Base-by-base conservation (phyloP, 2,113 vertebrate species). In the Microtus ochrogaster region DNA sequence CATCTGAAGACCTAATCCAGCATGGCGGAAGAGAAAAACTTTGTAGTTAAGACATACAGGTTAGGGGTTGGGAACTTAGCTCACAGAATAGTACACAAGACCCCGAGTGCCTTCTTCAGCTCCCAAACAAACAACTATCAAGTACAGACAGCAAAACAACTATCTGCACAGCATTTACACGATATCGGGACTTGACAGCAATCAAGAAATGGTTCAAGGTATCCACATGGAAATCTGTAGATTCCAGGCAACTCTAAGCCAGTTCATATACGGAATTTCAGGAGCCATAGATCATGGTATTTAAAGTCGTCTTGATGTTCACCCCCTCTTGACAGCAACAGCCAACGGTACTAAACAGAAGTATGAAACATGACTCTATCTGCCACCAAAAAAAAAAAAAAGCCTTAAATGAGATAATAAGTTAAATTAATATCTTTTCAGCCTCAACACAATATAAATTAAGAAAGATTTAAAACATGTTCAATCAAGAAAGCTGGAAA, bases 401-500 rank as follows among this genome's bases (percentile, higher is more conserved):
- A 12, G 91, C 41, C 4, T 85, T 77, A 82, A 94, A 81, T 86
- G 70, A 96, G 63, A 89, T 61, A 2, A 83, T 73, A 88, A 90
- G 73, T 89, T 74, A 30, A 6, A 49, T 81, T 91, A 63, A 83
- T 70, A 95, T 76, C 47, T 94, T 97, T 93, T 91, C 4, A 94
- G 73, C 33, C 76, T 87, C 19, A 82, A 94, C 24, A 44, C 16
- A 55, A 55, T 49, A 74, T 81, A 52, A 93, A 90, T 63, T 89
- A 61, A 58, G 79, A 82, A 79, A n/a, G 36, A 82, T 58, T n/a
- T 65, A 92, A 79, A 91, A 84, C 88, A 72, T 66, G 28, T 33
- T 28, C 33, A 79, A 86, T 84, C 58, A 94, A 92, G 58, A 84
- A 90, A 95, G 17, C 58, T 47, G 24, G 47, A 65, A 3, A 47